These are phyloP conservation scores for Sialia sialis DNA, from an alignment of 2,113 vertebrate genomes.

Conservation along the genomic window DNA sequence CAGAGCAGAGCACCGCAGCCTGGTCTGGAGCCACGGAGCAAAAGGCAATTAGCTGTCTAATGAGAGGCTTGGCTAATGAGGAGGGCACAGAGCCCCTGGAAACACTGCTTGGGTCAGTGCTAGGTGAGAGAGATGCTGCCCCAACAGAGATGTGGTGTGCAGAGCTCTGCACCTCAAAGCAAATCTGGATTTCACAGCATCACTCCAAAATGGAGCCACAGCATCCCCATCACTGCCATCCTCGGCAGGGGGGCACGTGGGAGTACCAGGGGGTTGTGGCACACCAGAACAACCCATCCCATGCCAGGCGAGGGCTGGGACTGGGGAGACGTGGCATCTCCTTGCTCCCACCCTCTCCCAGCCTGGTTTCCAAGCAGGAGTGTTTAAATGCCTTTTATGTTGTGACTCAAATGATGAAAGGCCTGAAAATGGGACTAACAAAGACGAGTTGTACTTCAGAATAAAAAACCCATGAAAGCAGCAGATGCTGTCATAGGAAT, in stretches of 20 bases:
- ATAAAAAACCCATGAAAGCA: constrained; percentile 38
- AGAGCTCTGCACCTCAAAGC: not conserved
- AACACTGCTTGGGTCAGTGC: not conserved
- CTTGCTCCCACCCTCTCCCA: not conserved
- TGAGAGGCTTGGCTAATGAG: not conserved
- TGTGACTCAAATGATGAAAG: constrained; percentile 50
- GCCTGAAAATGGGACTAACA: constrained; percentile 40
- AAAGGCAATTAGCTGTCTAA: not conserved
- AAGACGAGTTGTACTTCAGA: constrained; percentile 49
- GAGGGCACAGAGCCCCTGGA: not conserved
- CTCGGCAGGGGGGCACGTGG: not conserved
- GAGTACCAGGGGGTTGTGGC: rapidly evolving
- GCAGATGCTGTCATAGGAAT: constrained; percentile 53
- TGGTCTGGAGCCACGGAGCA: not conserved
- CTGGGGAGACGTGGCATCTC: not conserved
- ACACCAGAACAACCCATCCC: not conserved
- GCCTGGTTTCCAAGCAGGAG: not conserved
- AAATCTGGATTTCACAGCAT: not conserved
- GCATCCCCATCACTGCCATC: not conserved
- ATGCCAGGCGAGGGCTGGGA: not conserved
- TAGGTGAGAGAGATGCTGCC: not conserved
- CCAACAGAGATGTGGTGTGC: rapidly evolving
- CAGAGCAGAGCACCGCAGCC: not conserved
- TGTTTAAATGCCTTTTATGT: constrained; percentile 54
- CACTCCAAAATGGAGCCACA: not conserved